Evolutionary conservation across 2,797 vertebrate species (phyloP).

Genomic region (Psittacula derbiana): DNA sequence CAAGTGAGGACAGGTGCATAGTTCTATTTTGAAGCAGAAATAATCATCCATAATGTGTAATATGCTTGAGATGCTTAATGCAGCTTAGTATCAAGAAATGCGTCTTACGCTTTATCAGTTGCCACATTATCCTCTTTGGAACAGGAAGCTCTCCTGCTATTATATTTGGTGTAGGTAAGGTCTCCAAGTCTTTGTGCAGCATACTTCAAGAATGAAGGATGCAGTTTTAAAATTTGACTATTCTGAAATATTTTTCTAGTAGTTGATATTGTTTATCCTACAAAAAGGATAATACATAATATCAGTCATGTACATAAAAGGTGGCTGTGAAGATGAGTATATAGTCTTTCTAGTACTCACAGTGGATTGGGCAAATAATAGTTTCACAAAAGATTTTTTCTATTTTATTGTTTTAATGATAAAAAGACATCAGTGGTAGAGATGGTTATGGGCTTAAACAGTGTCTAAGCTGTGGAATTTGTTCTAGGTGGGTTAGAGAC

Average conservation of each 20-base stretch:
- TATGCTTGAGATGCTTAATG: neutral
- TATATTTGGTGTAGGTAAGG: neutral
- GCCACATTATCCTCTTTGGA: neutral
- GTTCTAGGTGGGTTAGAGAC: neutral
- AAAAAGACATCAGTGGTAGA: neutral
- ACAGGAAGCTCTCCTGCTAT: neutral
- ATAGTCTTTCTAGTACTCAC: neutral
- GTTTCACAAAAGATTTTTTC: neutral
- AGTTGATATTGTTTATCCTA: neutral
- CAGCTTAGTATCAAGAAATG: neutral
- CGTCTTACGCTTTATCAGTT: neutral
- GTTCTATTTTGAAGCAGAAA: neutral
- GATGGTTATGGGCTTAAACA: neutral
- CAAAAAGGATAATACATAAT: neutral
- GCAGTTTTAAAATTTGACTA: neutral
- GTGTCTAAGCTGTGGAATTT: neutral
- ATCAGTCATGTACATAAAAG: fast-evolving
- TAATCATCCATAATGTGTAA: neutral
- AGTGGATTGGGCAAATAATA: neutral
- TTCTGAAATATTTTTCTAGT: neutral
- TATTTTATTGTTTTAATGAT: neutral
- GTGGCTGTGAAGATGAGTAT: neutral
- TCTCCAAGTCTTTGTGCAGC: neutral
- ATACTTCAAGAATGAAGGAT: neutral
- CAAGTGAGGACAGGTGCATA: neutral